A percentile compares a stretch with the other conserved stretches of the same genome.
phyloP scores from a whole-genome alignment of 2,113 vertebrate genomes.

The Syngnathus typhle region DNA sequence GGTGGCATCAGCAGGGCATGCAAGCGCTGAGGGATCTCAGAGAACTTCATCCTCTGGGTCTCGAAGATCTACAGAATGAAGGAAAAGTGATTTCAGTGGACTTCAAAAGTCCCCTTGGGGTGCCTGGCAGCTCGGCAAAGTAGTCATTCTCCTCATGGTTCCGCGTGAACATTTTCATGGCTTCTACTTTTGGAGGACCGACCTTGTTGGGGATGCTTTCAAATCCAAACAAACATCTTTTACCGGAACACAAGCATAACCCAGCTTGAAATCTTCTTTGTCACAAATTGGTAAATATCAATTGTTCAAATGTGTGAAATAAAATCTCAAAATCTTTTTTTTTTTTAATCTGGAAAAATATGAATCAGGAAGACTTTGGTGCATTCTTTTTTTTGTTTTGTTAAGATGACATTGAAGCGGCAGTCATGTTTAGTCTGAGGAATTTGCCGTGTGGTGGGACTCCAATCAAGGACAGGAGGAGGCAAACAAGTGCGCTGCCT shows the following conservation, averaged over 20 bases:
- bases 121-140: neutral
- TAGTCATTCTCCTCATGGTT: too few relatives aligned
- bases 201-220: neutral
- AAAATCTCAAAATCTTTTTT: neutral
- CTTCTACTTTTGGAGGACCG: neutral
- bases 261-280: too few relatives aligned
- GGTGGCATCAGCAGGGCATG: constrained; percentile 98
- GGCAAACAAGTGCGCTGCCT: constrained; percentile 4
- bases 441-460: neutral
- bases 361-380: too few relatives aligned
- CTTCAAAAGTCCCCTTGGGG: neutral
- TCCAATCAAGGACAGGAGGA: constrained; percentile 45
- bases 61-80: constrained; percentile 85
- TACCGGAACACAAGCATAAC: too few relatives aligned
- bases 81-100: neutral
- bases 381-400: neutral
- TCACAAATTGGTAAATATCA: too few relatives aligned
- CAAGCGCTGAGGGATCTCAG: constrained; percentile 94
- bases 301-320: too few relatives aligned
- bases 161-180: too few relatives aligned
- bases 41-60: constrained; percentile 94
- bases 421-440: neutral
- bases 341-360: neutral
- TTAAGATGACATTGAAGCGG: neutral
- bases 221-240: too few relatives aligned